Conservation (phyloP, 92 coral and sea anemone genomes). For the Heliopora coerulea region DNA sequence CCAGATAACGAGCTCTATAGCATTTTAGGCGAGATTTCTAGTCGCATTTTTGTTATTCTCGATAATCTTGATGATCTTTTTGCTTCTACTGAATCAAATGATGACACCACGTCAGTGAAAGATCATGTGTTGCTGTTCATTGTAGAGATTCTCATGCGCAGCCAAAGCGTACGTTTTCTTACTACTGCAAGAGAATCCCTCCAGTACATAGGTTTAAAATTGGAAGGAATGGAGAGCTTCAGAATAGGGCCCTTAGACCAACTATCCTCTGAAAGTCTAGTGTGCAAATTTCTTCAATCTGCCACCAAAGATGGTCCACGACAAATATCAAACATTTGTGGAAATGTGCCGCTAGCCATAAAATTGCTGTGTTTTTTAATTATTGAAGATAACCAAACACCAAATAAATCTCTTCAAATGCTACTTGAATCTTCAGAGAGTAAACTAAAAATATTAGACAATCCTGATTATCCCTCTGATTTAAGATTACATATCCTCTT, state of each 20-base stretch:
- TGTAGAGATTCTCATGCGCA: conserved; percentile 25
- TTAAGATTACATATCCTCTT: conserved; percentile 32
- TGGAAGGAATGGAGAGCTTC: neutral
- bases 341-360: conserved; percentile 48
- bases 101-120: neutral
- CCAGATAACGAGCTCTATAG: conserved; percentile 28
- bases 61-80: conserved; percentile 51
- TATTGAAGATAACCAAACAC: conserved; percentile 9
- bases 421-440: neutral
- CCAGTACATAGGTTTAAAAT: conserved; percentile 13
- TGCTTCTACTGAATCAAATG: neutral
- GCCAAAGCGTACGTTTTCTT: neutral
- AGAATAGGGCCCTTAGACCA: conserved; percentile 42
- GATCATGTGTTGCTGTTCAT: conserved; percentile 21
- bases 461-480: conserved; percentile 29
- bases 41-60: conserved; percentile 11
- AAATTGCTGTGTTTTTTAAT: conserved; percentile 29
- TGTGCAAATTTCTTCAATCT: conserved; percentile 2
- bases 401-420: conserved; percentile 23
- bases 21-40: conserved; percentile 1
- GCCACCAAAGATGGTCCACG: neutral
- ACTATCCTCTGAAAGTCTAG: neutral
- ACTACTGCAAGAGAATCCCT: conserved; percentile 47
- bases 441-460: conserved; percentile 31
- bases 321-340: conserved; percentile 33